Evolutionary conservation across 2,888 invertebrate genomes (phyloP).

Genomic region (Chirona hameri): DNA sequence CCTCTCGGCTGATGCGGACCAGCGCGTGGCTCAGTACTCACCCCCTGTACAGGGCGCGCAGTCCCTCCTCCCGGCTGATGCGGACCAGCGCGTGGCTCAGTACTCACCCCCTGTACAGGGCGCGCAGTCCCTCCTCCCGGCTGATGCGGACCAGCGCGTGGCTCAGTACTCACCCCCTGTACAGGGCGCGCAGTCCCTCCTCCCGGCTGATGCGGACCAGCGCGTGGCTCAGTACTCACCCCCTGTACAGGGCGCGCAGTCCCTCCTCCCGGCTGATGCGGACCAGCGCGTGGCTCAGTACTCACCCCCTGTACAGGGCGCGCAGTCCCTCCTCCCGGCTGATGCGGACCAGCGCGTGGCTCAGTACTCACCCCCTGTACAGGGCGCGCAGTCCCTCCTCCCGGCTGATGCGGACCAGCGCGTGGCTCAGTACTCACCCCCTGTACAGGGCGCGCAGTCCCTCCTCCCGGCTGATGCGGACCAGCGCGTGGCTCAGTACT

Average conservation of each 20-base stretch:
- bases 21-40: conserved; percentile 85
- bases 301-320: conserved; percentile 81
- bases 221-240: conserved; percentile 86
- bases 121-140: conserved; percentile 77
- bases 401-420: conserved; percentile 74
- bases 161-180: conserved; percentile 81
- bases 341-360: conserved; percentile 83
- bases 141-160: conserved; percentile 85
- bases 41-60: conserved; percentile 81
- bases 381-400: conserved; percentile 82
- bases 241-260: conserved; percentile 75
- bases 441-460: conserved; percentile 80
- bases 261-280: conserved; percentile 86
- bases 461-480: conserved; percentile 80
- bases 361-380: conserved; percentile 83
- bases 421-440: conserved; percentile 85
- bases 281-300: conserved; percentile 83
- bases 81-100: conserved; percentile 86
- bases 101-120: conserved; percentile 80
- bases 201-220: conserved; percentile 77
- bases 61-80: conserved; percentile 81
- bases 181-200: conserved; percentile 80
- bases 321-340: conserved; percentile 78
- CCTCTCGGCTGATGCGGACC: conserved; percentile 76
- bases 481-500: conserved; percentile 81